Evolutionary conservation across 2,888 invertebrate species (phyloP).

Genomic region (Phengaris alcon): DNA sequence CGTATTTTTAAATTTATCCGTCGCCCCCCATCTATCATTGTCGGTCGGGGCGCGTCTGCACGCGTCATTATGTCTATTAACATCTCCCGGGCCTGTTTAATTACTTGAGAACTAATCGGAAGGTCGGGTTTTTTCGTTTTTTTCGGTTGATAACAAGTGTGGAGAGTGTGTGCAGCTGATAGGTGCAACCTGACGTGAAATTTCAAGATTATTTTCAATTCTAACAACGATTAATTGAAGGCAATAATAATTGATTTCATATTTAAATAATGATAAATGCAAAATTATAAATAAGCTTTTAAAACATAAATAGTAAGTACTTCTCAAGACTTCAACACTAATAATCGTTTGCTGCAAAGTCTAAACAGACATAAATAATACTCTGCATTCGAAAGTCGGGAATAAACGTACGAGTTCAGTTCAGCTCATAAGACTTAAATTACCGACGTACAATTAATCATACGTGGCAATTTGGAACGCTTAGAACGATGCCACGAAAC

Average conservation of each 20-base stretch:
- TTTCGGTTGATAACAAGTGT: slow-evolving; percentile 10
- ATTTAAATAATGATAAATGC: not conserved
- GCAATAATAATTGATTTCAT: not conserved
- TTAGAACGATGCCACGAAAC: not conserved
- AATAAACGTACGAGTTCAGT: slow-evolving; percentile 11
- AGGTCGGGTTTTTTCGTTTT: slow-evolving; percentile 20
- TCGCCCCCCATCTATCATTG: slow-evolving; percentile 45
- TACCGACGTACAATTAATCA: slow-evolving; percentile 7
- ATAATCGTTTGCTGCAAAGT: not conserved
- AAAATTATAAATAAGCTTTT: not conserved
- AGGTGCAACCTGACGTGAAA: slow-evolving; percentile 7
- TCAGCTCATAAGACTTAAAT: not conserved
- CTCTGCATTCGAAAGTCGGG: not conserved
- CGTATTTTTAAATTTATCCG: slow-evolving; percentile 21
- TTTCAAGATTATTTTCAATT: slow-evolving; percentile 4
- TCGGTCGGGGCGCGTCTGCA: slow-evolving; percentile 37
- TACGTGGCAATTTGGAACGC: not conserved
- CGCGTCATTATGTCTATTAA: slow-evolving; percentile 38
- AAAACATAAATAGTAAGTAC: not conserved
- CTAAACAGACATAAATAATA: slow-evolving; percentile 13
- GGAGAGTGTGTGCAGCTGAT: not conserved
- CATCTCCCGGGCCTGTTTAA: slow-evolving; percentile 31
- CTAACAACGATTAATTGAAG: not conserved
- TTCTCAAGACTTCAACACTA: not conserved
- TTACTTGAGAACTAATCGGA: slow-evolving; percentile 27